Conservation (phyloP, 2,113 vertebrate genomes). For the Pteropus alecto region DNA sequence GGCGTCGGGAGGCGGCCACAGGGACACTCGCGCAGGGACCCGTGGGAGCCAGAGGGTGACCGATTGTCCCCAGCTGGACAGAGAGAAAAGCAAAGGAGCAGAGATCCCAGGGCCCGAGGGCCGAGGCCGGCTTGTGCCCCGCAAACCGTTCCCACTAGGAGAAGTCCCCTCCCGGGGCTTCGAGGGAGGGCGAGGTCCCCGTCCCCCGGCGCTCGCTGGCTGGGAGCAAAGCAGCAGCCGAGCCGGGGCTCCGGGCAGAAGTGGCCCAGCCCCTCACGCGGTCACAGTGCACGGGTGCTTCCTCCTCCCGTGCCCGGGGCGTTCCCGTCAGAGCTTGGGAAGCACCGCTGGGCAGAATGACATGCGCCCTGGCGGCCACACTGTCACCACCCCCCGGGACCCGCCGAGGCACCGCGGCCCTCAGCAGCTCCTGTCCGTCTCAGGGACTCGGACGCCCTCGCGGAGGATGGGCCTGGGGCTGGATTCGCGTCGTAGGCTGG, state of each 20-base stretch:
- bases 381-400: too few relatives aligned
- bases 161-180: too few relatives aligned
- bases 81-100: too few relatives aligned
- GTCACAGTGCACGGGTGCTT: too few relatives aligned
- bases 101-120: too few relatives aligned
- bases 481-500: rapidly evolving
- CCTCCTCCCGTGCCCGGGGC: too few relatives aligned
- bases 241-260: neutral
- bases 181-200: neutral
- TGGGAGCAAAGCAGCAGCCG: neutral
- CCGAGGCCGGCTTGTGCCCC: too few relatives aligned
- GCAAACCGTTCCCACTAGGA: too few relatives aligned
- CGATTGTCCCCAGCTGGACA: neutral
- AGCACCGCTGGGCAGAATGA: rapidly evolving
- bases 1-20: neutral
- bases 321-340: rapidly evolving
- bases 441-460: rapidly evolving
- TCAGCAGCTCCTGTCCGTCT: neutral
- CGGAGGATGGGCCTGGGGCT: rapidly evolving
- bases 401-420: rapidly evolving
- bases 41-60: neutral
- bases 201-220: neutral
- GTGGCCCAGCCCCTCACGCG: rapidly evolving
- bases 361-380: rapidly evolving
- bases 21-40: neutral